Evolutionary conservation across 2,888 invertebrate species (phyloP).

Genomic region (Cetonia aurata): DNA sequence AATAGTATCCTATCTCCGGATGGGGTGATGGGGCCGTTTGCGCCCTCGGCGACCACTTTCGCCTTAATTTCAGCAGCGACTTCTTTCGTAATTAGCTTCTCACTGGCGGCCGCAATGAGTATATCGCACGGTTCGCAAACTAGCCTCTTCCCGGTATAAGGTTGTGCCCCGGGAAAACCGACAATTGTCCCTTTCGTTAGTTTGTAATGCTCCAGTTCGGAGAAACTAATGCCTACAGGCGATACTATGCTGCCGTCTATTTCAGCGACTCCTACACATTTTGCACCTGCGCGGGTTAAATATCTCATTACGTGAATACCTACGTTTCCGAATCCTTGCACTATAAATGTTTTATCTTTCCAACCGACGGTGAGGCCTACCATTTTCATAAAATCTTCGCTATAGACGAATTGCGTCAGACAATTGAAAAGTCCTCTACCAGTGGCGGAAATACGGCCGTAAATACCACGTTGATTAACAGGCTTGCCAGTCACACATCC

Average conservation of each 20-base stretch:
- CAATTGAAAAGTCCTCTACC: conserved; percentile 84
- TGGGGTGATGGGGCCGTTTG: conserved; percentile 91
- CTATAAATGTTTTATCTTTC: conserved; percentile 81
- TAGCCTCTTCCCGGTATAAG: conserved; percentile 69
- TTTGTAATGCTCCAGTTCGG: conserved; percentile 83
- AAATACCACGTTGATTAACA: conserved; percentile 88
- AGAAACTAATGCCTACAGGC: conserved; percentile 77
- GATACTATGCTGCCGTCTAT: conserved; percentile 74
- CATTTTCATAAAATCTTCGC: conserved; percentile 79
- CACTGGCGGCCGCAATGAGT: conserved; percentile 92
- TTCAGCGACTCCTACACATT: conserved; percentile 80
- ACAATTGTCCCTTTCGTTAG: conserved; percentile 88
- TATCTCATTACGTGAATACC: conserved; percentile 76
- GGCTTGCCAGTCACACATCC: conserved; percentile 92
- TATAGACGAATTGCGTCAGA: conserved; percentile 78
- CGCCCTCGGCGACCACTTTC: conserved; percentile 91
- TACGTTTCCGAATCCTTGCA: conserved; percentile 87
- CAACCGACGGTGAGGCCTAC: conserved; percentile 75
- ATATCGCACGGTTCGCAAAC: conserved; percentile 93
- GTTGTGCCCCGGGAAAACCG: conserved; percentile 87
- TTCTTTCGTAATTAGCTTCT: conserved; percentile 88
- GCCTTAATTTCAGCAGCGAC: conserved; percentile 90
- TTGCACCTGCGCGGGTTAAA: conserved; percentile 77
- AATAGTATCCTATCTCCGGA: conserved; percentile 83
- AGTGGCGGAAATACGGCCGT: conserved; percentile 88